Evolutionary conservation across 2,113 vertebrate genomes (phyloP).

Genomic region (Megatriorchis doriae): DNA sequence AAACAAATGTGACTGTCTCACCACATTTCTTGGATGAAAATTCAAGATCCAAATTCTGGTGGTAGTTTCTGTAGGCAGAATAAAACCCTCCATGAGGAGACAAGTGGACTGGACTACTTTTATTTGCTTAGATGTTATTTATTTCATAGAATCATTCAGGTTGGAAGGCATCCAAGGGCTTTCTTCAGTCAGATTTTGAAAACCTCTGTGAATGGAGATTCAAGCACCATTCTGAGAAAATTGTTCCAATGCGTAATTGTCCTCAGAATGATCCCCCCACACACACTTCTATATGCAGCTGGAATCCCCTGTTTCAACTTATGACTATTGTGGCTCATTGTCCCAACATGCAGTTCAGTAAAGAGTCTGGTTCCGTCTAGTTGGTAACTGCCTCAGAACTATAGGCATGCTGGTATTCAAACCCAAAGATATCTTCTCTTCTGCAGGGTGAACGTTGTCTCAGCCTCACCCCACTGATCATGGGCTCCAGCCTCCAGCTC

Average conservation of each 20-base stretch:
- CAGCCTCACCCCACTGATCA: not conserved
- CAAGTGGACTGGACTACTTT: not conserved
- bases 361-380: not conserved
- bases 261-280: not conserved
- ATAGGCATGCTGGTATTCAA: not conserved
- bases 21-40: not conserved
- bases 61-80: not conserved
- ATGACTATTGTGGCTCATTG: not conserved
- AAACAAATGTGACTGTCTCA: not conserved
- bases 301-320: not conserved
- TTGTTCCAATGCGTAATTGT: not conserved
- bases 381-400: not conserved
- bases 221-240: not conserved
- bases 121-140: not conserved
- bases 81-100: not conserved
- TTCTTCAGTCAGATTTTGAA: not conserved
- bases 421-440: not conserved
- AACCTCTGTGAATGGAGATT: not conserved
- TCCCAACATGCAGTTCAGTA: not conserved
- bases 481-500: not conserved
- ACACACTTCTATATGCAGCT: not conserved
- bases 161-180: not conserved
- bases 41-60: not conserved
- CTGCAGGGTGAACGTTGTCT: not conserved
- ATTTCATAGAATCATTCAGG: not conserved